A percentile compares a stretch with the other conserved stretches of the same genome.
Evolutionary conservation across 2,888 invertebrate genomes (phyloP).

Genomic region (Philereme vetulata): DNA sequence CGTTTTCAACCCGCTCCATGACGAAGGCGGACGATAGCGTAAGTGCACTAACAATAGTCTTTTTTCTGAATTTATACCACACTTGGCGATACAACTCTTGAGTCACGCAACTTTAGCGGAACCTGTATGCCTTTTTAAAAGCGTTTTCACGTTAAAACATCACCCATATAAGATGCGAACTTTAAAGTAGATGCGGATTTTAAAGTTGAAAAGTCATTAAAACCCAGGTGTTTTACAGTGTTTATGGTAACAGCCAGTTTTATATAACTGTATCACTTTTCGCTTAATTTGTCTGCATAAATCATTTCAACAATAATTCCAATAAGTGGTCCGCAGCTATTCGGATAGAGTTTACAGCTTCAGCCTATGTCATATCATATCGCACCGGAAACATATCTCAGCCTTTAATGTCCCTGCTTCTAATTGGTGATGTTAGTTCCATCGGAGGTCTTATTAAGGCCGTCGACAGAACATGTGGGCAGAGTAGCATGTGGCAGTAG

Average conservation of each 20-base stretch:
- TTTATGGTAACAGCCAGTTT: neutral
- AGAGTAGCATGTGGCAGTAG: constrained; percentile 13
- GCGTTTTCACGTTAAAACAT: too few species aligned
- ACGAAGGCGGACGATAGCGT: too few species aligned
- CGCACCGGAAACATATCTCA: constrained; percentile 73
- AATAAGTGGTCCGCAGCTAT: constrained; percentile 36
- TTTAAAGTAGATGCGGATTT: too few species aligned
- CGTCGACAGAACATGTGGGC: constrained; percentile 29
- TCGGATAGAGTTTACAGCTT: constrained; percentile 42
- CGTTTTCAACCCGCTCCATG: too few species aligned
- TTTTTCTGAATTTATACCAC: too few species aligned
- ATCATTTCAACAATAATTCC: constrained; percentile 24
- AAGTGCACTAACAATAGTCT: too few species aligned
- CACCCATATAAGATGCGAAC: too few species aligned
- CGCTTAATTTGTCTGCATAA: constrained; percentile 20
- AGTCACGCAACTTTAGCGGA: too few species aligned
- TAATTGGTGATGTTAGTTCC: constrained; percentile 57
- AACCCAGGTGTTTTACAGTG: too few species aligned
- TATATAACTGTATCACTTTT: constrained; percentile 21
- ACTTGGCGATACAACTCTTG: too few species aligned
- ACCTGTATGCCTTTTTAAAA: too few species aligned
- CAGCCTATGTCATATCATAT: constrained; percentile 51
- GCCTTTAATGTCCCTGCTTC: constrained; percentile 56
- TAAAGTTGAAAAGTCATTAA: too few species aligned
- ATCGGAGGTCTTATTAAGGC: constrained; percentile 42